Evolutionary conservation across 2,113 vertebrate genomes (phyloP).

Genomic region (Parus major): DNA sequence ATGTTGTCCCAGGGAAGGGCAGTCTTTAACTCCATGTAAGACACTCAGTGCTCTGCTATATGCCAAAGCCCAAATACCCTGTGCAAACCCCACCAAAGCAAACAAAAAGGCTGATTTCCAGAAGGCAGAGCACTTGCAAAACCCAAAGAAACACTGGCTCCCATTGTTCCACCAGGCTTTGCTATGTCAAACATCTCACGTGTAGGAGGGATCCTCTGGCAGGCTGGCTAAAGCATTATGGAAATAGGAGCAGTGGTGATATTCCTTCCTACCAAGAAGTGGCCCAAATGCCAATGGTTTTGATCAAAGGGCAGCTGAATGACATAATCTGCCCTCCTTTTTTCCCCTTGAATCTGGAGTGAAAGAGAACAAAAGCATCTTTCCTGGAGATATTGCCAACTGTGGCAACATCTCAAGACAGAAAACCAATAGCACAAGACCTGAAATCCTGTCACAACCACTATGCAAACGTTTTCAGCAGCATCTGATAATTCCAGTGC

Average conservation of each 20-base stretch:
- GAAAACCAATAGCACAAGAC: background rate
- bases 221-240: background rate
- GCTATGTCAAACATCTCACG: background rate
- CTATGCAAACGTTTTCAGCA: background rate
- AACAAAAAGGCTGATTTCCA: constrained; percentile 34
- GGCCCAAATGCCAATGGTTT: background rate
- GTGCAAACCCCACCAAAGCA: constrained; percentile 30
- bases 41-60: background rate
- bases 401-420: background rate
- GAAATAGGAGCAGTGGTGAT: background rate
- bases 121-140: constrained; percentile 12
- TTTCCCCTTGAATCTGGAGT: background rate
- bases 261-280: background rate
- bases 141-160: constrained; percentile 23
- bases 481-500: background rate
- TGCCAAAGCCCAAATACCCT: background rate
- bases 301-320: background rate
- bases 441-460: background rate
- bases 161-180: constrained; percentile 20
- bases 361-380: background rate
- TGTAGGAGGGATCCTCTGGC: constrained; percentile 24
- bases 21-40: background rate
- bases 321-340: background rate
- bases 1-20: background rate
- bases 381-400: background rate